phyloP scores from a whole-genome alignment of 2,113 vertebrate species.

The Heterotis niloticus region DNA sequence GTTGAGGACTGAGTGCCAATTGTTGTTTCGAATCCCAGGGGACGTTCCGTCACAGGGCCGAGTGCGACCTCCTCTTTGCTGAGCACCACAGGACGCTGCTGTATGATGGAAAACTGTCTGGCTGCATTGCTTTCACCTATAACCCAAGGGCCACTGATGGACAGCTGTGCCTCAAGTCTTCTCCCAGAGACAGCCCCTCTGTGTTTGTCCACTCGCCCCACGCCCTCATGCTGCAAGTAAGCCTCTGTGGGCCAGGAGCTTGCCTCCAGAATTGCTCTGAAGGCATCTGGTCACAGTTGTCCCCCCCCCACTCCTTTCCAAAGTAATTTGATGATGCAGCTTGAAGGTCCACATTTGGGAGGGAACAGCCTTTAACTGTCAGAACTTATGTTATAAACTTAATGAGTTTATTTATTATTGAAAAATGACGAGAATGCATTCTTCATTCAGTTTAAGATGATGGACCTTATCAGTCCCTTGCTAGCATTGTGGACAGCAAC shows the following conservation, averaged over 20 bases:
- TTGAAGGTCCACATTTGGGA: too few species aligned
- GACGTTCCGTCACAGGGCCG: slow-evolving; percentile 91
- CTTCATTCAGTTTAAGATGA: too few species aligned
- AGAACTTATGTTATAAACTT: too few species aligned
- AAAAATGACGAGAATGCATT: background rate
- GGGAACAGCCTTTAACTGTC: too few species aligned
- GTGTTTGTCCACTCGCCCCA: slow-evolving; percentile 97
- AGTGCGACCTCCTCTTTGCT: slow-evolving; percentile 89
- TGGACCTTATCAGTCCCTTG: too few species aligned
- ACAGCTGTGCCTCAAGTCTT: slow-evolving; percentile 95
- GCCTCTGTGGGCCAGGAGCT: background rate
- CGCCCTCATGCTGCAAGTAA: slow-evolving; percentile 97
- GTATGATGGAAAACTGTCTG: slow-evolving; percentile 89
- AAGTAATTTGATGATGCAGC: too few species aligned
- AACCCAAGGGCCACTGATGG: slow-evolving; percentile 95
- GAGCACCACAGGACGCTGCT: slow-evolving; percentile 91
- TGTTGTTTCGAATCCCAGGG: slow-evolving; percentile 65
- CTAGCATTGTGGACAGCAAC: background rate
- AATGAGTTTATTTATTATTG: background rate
- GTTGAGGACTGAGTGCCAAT: background rate
- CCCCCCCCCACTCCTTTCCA: too few species aligned
- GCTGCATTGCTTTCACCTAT: slow-evolving; percentile 86
- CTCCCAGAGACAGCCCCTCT: slow-evolving; percentile 89
- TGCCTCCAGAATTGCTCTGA: background rate
- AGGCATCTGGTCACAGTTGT: slow-evolving; percentile 3